Conservation (phyloP, 2,888 invertebrate genomes). For the Trissoscelio sp. region DNA sequence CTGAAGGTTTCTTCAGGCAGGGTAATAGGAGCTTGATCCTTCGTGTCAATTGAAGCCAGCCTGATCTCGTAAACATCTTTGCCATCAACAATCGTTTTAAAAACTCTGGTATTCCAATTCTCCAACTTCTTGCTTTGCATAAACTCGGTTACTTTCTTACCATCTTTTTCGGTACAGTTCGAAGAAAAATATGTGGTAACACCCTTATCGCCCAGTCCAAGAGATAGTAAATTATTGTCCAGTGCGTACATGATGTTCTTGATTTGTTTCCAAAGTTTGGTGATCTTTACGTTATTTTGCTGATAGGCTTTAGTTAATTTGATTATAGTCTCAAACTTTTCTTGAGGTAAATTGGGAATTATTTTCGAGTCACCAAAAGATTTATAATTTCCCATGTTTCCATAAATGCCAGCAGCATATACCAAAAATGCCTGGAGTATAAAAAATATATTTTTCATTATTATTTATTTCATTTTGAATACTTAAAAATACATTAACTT, state of each 20-base stretch:
- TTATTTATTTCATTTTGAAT: no score
- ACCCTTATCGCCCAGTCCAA: slow-evolving; percentile 90
- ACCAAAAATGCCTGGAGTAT: slow-evolving; percentile 95
- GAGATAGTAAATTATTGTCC: slow-evolving; percentile 88
- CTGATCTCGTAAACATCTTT: slow-evolving; percentile 86
- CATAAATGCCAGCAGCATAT: slow-evolving; percentile 92
- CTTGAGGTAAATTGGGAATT: slow-evolving; percentile 91
- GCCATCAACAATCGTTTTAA: slow-evolving; percentile 87
- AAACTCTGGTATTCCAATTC: slow-evolving; percentile 94
- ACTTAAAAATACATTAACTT: no score
- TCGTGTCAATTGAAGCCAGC: slow-evolving; percentile 88
- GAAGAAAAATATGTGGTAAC: no score
- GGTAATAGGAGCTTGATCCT: slow-evolving; percentile 86
- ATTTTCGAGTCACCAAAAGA: slow-evolving; percentile 98
- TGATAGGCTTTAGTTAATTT: slow-evolving; percentile 88
- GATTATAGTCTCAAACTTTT: no score
- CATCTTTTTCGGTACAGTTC: slow-evolving; percentile 91
- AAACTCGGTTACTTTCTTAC: slow-evolving; percentile 90
- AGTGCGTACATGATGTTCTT: slow-evolving; percentile 89
- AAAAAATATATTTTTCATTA: no score
- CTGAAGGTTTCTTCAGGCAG: slow-evolving; percentile 87
- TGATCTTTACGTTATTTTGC: slow-evolving; percentile 86
- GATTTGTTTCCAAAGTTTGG: slow-evolving; percentile 87
- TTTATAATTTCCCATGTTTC: slow-evolving; percentile 97
- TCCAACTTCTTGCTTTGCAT: slow-evolving; percentile 91